Percentiles rank a stretch among this genome's conserved stretches.
These are phyloP conservation scores for Hermetia illucens DNA, from an alignment of 1,140 invertebrate species.

Conservation along the genomic window DNA sequence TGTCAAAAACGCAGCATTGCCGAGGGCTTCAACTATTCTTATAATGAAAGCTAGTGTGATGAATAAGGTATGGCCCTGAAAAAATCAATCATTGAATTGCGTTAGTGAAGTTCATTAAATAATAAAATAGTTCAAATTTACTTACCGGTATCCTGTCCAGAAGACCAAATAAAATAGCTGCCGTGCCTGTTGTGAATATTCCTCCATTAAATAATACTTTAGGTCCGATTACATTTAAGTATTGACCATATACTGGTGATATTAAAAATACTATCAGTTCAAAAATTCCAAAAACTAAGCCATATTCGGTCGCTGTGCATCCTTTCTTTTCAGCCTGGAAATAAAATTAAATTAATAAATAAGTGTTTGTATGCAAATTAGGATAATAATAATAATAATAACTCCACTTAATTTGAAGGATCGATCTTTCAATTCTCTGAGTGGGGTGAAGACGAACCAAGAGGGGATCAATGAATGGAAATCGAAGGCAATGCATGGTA, in stretches of 20 bases:
- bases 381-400: too few relatives aligned
- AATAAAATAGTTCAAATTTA: conserved; percentile 3
- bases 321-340: conserved; percentile 73
- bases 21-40: conserved; percentile 79
- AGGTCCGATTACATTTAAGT: conserved; percentile 67
- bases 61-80: conserved; percentile 67
- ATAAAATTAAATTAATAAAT: too few relatives aligned
- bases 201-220: conserved; percentile 77
- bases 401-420: too few relatives aligned
- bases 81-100: conserved; percentile 15
- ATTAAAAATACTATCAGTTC: conserved; percentile 83
- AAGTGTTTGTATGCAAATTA: too few relatives aligned
- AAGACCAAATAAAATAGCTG: conserved; percentile 67
- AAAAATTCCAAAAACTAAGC: conserved; percentile 84
- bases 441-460: too few relatives aligned
- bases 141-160: conserved; percentile 3
- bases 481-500: too few relatives aligned
- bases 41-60: conserved; percentile 75
- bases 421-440: too few relatives aligned
- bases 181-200: conserved; percentile 69
- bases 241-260: conserved; percentile 76
- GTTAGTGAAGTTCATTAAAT: conserved; percentile 1
- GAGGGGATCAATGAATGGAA: too few relatives aligned
- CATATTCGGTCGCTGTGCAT: conserved; percentile 72
- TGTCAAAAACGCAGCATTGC: conserved; percentile 83